phyloP scores from a whole-genome alignment of 2,797 vertebrate genomes.

The Australoheros facetus region DNA sequence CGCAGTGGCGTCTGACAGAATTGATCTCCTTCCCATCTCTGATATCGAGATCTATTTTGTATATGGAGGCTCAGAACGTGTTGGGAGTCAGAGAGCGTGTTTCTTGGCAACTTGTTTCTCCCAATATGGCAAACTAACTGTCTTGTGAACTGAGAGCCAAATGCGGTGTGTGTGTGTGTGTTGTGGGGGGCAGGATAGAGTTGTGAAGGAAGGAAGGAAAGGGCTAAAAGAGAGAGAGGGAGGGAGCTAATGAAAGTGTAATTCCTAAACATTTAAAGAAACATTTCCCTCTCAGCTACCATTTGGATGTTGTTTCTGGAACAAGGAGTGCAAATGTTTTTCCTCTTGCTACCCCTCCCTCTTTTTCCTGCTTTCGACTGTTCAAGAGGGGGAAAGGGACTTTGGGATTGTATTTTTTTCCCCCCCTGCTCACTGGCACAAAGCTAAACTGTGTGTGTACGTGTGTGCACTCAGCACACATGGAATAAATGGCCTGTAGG shows the following conservation, averaged over 20 bases:
- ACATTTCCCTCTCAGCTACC: slow-evolving; percentile 66
- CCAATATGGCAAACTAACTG: slow-evolving; percentile 68
- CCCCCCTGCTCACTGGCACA: slow-evolving; percentile 3
- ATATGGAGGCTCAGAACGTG: slow-evolving; percentile 39
- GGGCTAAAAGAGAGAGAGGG: slow-evolving; percentile 6
- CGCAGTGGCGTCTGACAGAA: slow-evolving; percentile 7
- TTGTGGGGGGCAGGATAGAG: slow-evolving; percentile 16
- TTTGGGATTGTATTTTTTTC: slow-evolving; percentile 34
- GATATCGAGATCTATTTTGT: slow-evolving; percentile 38
- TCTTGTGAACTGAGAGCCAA: slow-evolving; percentile 65
- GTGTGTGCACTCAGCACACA: slow-evolving; percentile 11
- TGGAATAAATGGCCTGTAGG: slow-evolving; percentile 45
- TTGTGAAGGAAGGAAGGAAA: slow-evolving; percentile 40
- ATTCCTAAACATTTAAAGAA: slow-evolving; percentile 68
- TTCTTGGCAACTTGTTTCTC: slow-evolving; percentile 67
- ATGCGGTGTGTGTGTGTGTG: slow-evolving; percentile 16
- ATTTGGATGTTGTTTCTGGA: slow-evolving; percentile 74
- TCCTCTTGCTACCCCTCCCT: slow-evolving; percentile 23
- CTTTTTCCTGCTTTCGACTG: slow-evolving; percentile 22
- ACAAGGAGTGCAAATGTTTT: slow-evolving; percentile 59
- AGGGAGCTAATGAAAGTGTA: slow-evolving; percentile 59
- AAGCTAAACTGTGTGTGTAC: slow-evolving; percentile 5
- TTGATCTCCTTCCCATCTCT: slow-evolving; percentile 35
- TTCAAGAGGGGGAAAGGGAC: slow-evolving; percentile 39
- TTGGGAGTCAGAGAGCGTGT: slow-evolving; percentile 58